Percentiles rank a stretch among this genome's conserved stretches.
phyloP scores from a whole-genome alignment of 2,113 vertebrate genomes.

The Pangasianodon gigas region DNA sequence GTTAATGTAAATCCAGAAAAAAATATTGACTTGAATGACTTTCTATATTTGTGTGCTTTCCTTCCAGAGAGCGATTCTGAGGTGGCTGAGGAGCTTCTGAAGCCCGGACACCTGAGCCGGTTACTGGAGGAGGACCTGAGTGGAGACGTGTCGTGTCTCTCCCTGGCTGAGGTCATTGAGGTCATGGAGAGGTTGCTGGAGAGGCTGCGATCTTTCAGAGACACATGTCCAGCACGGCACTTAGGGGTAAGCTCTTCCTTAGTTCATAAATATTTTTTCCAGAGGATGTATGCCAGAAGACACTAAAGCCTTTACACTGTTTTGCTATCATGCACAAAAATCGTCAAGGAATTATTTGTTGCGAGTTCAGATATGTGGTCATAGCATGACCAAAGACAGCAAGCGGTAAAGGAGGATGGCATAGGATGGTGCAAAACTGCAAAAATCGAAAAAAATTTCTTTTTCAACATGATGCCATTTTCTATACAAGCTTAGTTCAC shows the following conservation, averaged over 20 bases:
- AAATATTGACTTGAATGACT: too few species aligned
- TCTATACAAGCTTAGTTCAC: too few species aligned
- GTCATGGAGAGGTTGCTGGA: constrained; percentile 78
- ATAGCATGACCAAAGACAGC: too few species aligned
- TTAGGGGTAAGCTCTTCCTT: constrained; percentile 74
- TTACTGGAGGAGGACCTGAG: constrained; percentile 84
- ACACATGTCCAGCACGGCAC: constrained; percentile 73
- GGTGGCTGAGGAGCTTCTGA: constrained; percentile 73
- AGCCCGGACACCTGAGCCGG: constrained; percentile 82
- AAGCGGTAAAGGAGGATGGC: too few species aligned
- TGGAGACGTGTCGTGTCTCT: constrained; percentile 79
- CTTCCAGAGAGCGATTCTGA: constrained; percentile 67
- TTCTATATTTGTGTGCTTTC: background rate
- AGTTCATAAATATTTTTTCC: background rate
- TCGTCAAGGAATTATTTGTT: too few species aligned
- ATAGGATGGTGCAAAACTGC: too few species aligned
- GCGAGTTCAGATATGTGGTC: too few species aligned
- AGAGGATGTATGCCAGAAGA: background rate
- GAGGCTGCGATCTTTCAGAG: constrained; percentile 75
- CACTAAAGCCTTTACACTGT: too few species aligned
- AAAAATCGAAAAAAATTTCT: too few species aligned
- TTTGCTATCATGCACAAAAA: too few species aligned
- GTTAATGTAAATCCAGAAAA: too few species aligned
- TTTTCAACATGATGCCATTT: too few species aligned
- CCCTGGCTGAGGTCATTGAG: constrained; percentile 73